Conservation (phyloP, 2,797 vertebrate species). For the Gallinago nigripennis region DNA sequence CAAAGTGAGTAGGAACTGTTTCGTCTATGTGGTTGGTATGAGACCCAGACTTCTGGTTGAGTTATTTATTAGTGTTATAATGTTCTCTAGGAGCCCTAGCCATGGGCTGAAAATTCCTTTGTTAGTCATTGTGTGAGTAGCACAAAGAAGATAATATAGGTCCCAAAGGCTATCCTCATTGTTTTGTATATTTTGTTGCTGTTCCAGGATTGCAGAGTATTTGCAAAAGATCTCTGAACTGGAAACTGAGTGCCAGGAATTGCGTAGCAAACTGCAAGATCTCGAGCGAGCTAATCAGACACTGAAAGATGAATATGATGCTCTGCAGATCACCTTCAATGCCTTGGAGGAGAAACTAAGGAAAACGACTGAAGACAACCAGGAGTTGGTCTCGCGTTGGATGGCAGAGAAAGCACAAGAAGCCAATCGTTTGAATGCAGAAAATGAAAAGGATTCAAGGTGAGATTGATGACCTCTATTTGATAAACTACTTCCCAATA, state of each 20-base stretch:
- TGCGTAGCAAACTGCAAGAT: conserved; percentile 87
- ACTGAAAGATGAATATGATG: conserved; percentile 95
- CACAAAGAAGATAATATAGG: not conserved
- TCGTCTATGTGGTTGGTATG: not conserved
- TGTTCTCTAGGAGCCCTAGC: not conserved
- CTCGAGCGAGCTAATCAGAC: conserved; percentile 94
- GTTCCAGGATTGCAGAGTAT: conserved; percentile 87
- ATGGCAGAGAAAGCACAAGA: conserved; percentile 98
- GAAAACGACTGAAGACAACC: conserved; percentile 94
- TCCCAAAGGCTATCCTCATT: not conserved
- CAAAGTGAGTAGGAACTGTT: conserved; percentile 81
- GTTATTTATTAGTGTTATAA: not conserved
- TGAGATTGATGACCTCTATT: conserved; percentile 13
- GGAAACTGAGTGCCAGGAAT: conserved; percentile 89
- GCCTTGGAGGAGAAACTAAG: conserved; percentile 95
- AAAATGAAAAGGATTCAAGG: conserved; percentile 97
- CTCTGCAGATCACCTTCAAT: conserved; percentile 95
- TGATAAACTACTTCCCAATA: not conserved
- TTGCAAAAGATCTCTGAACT: conserved; percentile 86
- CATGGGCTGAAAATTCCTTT: not conserved
- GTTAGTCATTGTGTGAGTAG: not conserved
- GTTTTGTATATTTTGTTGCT: not conserved
- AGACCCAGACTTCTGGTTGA: not conserved
- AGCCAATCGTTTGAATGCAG: conserved; percentile 93
- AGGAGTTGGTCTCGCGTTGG: conserved; percentile 95